These are phyloP conservation scores for Corythucha ciliata DNA, from an alignment of 2,888 invertebrate species.

Conservation along the genomic window DNA sequence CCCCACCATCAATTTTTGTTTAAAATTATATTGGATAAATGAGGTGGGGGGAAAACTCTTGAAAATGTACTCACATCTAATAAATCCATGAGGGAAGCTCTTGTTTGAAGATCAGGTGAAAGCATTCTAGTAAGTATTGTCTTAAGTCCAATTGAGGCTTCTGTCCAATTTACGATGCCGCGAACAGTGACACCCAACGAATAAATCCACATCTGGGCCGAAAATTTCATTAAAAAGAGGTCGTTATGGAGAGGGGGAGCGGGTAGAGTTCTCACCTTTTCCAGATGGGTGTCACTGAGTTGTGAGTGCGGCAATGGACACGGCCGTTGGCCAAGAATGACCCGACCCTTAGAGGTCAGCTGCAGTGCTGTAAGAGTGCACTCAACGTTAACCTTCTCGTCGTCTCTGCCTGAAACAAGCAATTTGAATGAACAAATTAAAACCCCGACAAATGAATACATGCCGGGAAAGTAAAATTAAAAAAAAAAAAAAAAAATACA, in stretches of 20 bases:
- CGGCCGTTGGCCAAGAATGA: slow-evolving; percentile 40
- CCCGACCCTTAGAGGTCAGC: slow-evolving; percentile 49
- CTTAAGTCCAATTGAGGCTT: slow-evolving; percentile 43
- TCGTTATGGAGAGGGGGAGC: not conserved
- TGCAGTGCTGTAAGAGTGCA: slow-evolving; percentile 39
- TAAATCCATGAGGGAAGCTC: slow-evolving; percentile 52
- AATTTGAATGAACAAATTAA: not conserved
- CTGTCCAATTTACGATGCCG: slow-evolving; percentile 44
- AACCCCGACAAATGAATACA: too few species aligned
- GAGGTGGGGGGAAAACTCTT: too few species aligned
- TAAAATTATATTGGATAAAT: too few species aligned
- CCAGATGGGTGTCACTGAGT: slow-evolving; percentile 46
- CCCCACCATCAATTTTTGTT: too few species aligned
- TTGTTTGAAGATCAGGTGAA: slow-evolving; percentile 45
- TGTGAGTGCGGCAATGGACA: slow-evolving; percentile 8
- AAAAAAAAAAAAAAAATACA: too few species aligned
- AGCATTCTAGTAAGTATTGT: slow-evolving; percentile 50
- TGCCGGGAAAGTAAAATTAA: too few species aligned
- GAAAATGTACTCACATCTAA: slow-evolving; percentile 48
- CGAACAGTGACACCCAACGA: slow-evolving; percentile 50
- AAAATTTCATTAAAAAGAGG: too few species aligned
- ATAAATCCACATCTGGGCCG: slow-evolving; percentile 55
- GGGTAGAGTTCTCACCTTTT: slow-evolving; percentile 47
- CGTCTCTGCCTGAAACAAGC: slow-evolving; percentile 25
- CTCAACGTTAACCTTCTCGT: slow-evolving; percentile 26